Conservation (phyloP, 2,888 invertebrate species). For the Mythimna pallens region DNA sequence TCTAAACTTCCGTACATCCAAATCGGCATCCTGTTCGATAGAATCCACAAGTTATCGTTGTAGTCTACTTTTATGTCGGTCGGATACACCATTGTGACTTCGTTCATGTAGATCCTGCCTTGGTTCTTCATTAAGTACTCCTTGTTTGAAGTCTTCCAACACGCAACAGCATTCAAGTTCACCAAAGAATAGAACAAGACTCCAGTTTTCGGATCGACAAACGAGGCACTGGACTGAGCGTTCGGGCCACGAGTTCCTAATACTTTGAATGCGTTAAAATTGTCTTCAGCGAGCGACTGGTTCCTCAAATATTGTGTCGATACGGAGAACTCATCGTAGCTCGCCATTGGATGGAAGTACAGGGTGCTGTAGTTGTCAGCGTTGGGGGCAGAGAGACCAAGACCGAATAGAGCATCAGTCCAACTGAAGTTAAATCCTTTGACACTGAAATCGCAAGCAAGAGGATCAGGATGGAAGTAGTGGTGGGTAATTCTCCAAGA, state of each 20-base stretch:
- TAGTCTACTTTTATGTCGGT: constrained; percentile 95
- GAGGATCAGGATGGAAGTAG: constrained; percentile 93
- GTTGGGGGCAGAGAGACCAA: constrained; percentile 92
- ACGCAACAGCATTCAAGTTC: constrained; percentile 94
- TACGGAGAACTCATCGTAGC: constrained; percentile 94
- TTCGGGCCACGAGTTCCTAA: constrained; percentile 93
- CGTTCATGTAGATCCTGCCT: constrained; percentile 93
- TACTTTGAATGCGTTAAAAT: constrained; percentile 92
- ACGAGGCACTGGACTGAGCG: constrained; percentile 94
- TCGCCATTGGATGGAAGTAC: constrained; percentile 95
- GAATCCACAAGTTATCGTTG: constrained; percentile 93
- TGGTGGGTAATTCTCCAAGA: constrained; percentile 95
- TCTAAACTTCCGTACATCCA: constrained; percentile 93
- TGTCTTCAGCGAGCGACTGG: constrained; percentile 88
- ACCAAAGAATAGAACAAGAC: constrained; percentile 94
- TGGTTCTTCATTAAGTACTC: constrained; percentile 93
- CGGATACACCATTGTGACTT: constrained; percentile 94
- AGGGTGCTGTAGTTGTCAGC: constrained; percentile 93
- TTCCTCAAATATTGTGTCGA: constrained; percentile 93
- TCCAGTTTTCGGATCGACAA: constrained; percentile 93
- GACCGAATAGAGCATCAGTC: constrained; percentile 94
- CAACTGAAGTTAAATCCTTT: constrained; percentile 93
- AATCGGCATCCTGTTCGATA: constrained; percentile 93
- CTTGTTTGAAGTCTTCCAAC: constrained; percentile 94
- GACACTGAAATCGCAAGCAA: constrained; percentile 93